Evolutionary conservation across 1,140 invertebrate species (phyloP), one percentile per base, ranked within the genome.

Genomic region (Steinernema khuongi): DNA sequence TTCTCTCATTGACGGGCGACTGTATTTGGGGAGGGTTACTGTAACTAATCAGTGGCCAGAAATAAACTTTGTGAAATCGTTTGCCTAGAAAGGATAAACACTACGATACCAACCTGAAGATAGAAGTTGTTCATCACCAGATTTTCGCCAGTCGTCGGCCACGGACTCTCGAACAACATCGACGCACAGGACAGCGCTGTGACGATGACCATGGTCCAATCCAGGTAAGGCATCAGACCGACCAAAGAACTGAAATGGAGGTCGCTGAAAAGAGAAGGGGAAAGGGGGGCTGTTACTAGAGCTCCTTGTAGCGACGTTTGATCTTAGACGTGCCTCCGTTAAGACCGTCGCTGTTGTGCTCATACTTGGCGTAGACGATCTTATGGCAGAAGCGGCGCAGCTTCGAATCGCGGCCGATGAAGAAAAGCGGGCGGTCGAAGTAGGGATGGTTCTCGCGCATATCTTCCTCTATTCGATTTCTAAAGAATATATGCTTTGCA

Each of bases 171-270:
- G 83, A 97, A 95, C 91, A 97, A 96, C 96, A 99, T 98, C 0
- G 94, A 97, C 71, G 94, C 90, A 85, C 96, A 99, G 0, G 94
- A 97, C 0, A 98, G 86, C 0, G 94, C 96, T 0, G 97, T 99
- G 19, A 97, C 92, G 81, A 93, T 91, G 78, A 99, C 98, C 96
- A 99, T 99, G 0, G 97, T 91, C 97, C 97, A 99, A 86, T 99
- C 97, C 80, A 99, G 87, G 86, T 99, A 99, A 0, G 96, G 96
- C 1, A 99, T 95, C 28, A 99, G 88, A 0, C 96, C 96, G 4
- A 99, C 50, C 1, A 85, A 71, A 31, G 78, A 33, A 60, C 74
- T 68, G 30, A 82, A 68, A 67, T 77, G 77, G 67, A 80, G 72
- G 50, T 33, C 0, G 19, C 73, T 11, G 26, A 71, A 11, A 17